Evolutionary conservation across 2,113 vertebrate species (phyloP), one percentile per base, ranked within the genome.

Genomic region (Callopanchax toddi): DNA sequence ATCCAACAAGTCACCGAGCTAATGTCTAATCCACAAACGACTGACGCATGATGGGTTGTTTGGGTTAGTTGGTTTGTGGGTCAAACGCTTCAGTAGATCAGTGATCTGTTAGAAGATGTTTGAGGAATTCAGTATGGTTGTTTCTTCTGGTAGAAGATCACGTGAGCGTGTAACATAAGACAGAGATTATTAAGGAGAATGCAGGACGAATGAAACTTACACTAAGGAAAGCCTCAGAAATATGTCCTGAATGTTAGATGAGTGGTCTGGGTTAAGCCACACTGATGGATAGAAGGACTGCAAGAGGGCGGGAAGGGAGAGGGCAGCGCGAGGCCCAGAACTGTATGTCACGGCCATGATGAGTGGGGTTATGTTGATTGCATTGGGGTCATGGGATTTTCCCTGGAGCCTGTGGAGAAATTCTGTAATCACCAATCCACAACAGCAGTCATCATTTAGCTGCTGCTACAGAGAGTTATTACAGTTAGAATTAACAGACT

Each of bases 321-420:
- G 57, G 66, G 62, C 40, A 61, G 71, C 36, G 18, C 34, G 43
- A 40, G 64, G 36, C 25, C 52, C 53, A 67, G 62, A 61, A 45
- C 54, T 64, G 51, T 52, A 52, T 69, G 71, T 78, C 51, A 60
- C 46, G 54, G 55, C 60, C 54, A 18, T 62, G 58, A 55, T 61
- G 65, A 71, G 45, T 65, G 58, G 45, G 72, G 62, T 69, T 76
- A 53, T 66, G 61, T 76, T 79, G 52, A 73, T 69, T 58, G 57
- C 36, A 53, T 61, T 40, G 32, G 63, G 29, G 64, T 73, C 39
- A 2, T 77, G 71, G 68, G 61, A 71, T 65, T 65, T 48, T 45
- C 52, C 61, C 37, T 8, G 26, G 29, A 68, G 60, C 57, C 64
- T 56, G 37, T 32, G 52, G 43, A 60, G 57, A 72, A 78, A 53